These are phyloP conservation scores for Diorhabda carinulata DNA, from an alignment of 1,140 invertebrate genomes.

Conservation along the genomic window DNA sequence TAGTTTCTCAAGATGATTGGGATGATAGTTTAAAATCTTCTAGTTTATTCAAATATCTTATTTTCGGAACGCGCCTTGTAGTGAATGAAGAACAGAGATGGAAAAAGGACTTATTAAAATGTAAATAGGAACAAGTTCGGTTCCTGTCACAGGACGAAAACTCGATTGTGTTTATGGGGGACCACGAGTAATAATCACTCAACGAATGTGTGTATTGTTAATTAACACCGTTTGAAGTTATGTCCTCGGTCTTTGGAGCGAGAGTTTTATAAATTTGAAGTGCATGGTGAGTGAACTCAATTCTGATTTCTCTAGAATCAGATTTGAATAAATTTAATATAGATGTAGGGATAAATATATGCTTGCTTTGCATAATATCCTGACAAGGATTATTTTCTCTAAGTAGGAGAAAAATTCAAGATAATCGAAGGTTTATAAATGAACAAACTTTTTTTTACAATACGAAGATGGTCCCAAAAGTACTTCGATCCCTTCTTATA, in stretches of 20 bases:
- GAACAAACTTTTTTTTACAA: too few relatives aligned
- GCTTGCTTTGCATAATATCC: too few relatives aligned
- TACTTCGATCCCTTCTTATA: too few relatives aligned
- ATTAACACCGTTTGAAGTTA: slow-evolving; percentile 18
- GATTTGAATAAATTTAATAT: slow-evolving; percentile 3
- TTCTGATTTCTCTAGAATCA: background rate
- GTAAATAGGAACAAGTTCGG: slow-evolving; percentile 47
- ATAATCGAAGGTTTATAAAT: too few relatives aligned
- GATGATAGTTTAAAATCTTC: too few relatives aligned
- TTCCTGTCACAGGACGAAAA: slow-evolving; percentile 26
- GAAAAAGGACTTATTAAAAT: slow-evolving; percentile 46
- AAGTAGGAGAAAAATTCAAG: too few relatives aligned
- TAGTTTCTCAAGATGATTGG: too few relatives aligned
- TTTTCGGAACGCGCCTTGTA: background rate
- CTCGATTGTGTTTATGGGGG: slow-evolving; percentile 24
- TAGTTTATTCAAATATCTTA: too few relatives aligned
- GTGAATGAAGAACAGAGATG: slow-evolving; percentile 18
- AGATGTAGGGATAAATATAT: background rate
- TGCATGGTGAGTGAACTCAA: background rate
- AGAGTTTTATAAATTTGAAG: slow-evolving; percentile 1
- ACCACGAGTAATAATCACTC: slow-evolving; percentile 19
- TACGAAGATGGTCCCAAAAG: too few relatives aligned
- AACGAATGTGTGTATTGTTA: slow-evolving; percentile 22
- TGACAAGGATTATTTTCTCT: too few relatives aligned
- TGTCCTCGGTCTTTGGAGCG: slow-evolving; percentile 17